phyloP scores from a whole-genome alignment of 2,888 invertebrate species.

The Uropetala carovei region DNA sequence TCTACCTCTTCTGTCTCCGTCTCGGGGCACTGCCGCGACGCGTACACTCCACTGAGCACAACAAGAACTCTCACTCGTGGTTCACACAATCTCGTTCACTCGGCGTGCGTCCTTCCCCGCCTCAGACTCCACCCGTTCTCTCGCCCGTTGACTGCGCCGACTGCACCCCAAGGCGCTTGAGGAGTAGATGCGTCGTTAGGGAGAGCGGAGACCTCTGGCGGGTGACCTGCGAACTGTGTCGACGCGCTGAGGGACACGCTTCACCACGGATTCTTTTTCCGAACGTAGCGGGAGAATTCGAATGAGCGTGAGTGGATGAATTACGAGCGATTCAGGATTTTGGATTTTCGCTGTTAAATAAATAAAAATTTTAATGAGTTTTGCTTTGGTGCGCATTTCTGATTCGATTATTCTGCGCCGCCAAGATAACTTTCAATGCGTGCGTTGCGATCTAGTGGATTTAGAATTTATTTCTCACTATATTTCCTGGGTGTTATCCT shows the following conservation, averaged over 20 bases:
- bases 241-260: neutral
- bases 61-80: neutral
- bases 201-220: neutral
- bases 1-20: neutral
- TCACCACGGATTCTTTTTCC: no score
- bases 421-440: no score
- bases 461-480: no score
- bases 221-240: neutral
- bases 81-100: neutral
- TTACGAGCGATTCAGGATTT: no score
- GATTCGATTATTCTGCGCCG: no score
- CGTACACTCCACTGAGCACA: conserved; percentile 3
- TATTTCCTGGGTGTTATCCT: no score
- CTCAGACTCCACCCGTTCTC: neutral
- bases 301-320: no score
- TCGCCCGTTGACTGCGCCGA: neutral
- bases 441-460: no score
- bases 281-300: no score
- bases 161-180: neutral
- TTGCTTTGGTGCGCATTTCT: no score
- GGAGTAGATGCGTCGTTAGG: neutral
- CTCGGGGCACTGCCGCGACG: neutral
- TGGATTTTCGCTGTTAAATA: no score
- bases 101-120: neutral
- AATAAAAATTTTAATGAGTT: no score